Percentiles rank a stretch among this genome's conserved stretches.
These are phyloP conservation scores for Hylaeus anthracinus DNA, from an alignment of 1,140 invertebrate genomes.

Conservation along the genomic window DNA sequence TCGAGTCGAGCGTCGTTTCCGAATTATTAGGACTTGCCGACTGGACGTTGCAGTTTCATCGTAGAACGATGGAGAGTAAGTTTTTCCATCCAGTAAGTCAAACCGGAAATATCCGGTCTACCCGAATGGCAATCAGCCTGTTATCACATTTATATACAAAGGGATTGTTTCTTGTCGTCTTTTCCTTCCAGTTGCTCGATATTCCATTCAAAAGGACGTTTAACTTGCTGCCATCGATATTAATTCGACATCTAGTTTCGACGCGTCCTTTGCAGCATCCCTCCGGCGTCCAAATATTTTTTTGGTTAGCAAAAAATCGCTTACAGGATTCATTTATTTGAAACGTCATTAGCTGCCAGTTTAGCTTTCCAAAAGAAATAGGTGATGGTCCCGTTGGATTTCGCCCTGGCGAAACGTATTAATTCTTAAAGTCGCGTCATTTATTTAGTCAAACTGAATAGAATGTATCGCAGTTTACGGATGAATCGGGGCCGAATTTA, in stretches of 20 bases:
- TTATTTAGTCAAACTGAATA: conserved; percentile 19
- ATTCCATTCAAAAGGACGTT: conserved; percentile 14
- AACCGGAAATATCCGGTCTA: background rate
- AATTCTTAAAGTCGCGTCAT: conserved; percentile 19
- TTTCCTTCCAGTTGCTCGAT: conserved; percentile 12
- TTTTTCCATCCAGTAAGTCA: background rate
- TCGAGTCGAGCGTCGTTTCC: conserved; percentile 3
- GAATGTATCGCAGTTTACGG: background rate
- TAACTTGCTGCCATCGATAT: conserved; percentile 40
- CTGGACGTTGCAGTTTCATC: no score
- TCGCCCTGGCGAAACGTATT: background rate
- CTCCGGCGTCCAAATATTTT: conserved; percentile 12
- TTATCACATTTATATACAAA: conserved; percentile 16
- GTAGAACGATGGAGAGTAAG: no score
- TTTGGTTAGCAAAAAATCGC: background rate
- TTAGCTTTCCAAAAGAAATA: no score
- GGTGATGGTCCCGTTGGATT: background rate
- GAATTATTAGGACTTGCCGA: no score
- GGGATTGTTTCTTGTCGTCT: conserved; percentile 3
- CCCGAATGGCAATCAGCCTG: background rate
- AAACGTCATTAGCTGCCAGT: conserved; percentile 3
- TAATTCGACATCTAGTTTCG: conserved; percentile 42
- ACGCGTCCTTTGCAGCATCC: background rate
- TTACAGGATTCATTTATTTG: background rate
- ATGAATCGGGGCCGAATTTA: conserved; percentile 17